Base-by-base conservation (phyloP, 2,113 vertebrate genomes). In the Bujurquina vittata region DNA sequence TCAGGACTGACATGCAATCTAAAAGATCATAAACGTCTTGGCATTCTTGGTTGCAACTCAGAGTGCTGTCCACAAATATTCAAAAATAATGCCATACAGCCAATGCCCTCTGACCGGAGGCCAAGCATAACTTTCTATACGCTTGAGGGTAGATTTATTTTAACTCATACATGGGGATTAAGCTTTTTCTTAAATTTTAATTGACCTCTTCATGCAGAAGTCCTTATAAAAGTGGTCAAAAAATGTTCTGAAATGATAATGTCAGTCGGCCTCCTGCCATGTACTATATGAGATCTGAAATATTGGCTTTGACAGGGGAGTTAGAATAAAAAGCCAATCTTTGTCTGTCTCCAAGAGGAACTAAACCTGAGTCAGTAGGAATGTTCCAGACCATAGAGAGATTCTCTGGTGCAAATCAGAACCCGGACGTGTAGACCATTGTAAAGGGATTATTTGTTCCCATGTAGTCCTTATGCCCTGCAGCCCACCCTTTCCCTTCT, bases 371-470 rank as follows among this genome's bases (percentile, higher is more conserved):
- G 58, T 83, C 76, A 81, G 58, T 54, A 91, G 89, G 92, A 94
- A 93, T 94, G 93, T 89, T 79, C 80, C 59, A 88, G 77, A 87
- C 84, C 86, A 90, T 74, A 83, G 82, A 88, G 77, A 84, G 80
- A 84, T 88, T 89, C 88, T 89, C 83, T 85, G 83, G 91, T 85
- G 88, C 86, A 80, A 69, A 92, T 92, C 87, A 69, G 89, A 90
- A 94, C 77, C 80, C 84, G 78, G 79, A 85, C 63, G 37, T 10
- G 20, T 81, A 43, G 78, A 84, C 89, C 77, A 91, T 93, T 94
- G 94, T 93, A 86, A 79, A 37, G 79, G 89, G 91, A 94, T 95
- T 93, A 94, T 88, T 88, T 84, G 92, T 88, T 90, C 88, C 91
- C 89, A 87, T 89, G 90, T 86, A 79, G 83, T 84, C 80, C 82